A percentile compares a stretch with the other conserved stretches of the same genome.
phyloP scores from a whole-genome alignment of 2,797 vertebrate genomes.

The Neopelma chrysocephalum region DNA sequence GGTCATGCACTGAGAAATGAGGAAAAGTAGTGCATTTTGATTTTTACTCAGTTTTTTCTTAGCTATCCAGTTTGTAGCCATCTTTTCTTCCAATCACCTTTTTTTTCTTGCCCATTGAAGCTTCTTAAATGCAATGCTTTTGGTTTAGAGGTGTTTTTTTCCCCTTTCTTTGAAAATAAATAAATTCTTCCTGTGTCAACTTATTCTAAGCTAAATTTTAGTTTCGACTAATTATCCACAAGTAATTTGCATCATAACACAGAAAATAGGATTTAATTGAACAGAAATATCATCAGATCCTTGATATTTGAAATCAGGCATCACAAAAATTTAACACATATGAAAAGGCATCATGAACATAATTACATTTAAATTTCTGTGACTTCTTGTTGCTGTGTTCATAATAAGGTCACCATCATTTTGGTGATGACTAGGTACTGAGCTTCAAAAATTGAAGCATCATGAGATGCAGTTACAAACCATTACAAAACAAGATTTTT shows the following conservation, averaged over 20 bases:
- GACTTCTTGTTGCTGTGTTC: background rate
- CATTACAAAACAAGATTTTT: background rate
- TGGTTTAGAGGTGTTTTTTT: background rate
- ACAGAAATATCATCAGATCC: background rate
- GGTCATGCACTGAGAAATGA: background rate
- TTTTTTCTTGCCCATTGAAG: background rate
- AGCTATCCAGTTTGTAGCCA: background rate
- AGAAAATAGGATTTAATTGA: background rate
- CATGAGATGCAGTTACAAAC: background rate
- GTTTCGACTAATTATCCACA: background rate
- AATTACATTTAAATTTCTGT: background rate
- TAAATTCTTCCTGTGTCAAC: background rate
- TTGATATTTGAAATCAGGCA: background rate
- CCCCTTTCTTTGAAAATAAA: background rate
- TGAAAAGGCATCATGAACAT: background rate
- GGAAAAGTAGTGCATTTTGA: background rate
- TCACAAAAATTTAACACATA: background rate
- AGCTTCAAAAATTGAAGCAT: background rate
- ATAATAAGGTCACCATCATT: background rate
- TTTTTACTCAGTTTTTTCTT: background rate
- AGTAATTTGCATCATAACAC: background rate
- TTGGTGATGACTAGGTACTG: background rate
- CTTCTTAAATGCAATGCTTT: background rate
- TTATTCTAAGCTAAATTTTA: background rate
- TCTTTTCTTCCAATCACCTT: background rate